Evolutionary conservation across 2,888 invertebrate genomes (phyloP), one percentile per base, ranked within the genome.

Genomic region (Nemapogon koenigi): DNA sequence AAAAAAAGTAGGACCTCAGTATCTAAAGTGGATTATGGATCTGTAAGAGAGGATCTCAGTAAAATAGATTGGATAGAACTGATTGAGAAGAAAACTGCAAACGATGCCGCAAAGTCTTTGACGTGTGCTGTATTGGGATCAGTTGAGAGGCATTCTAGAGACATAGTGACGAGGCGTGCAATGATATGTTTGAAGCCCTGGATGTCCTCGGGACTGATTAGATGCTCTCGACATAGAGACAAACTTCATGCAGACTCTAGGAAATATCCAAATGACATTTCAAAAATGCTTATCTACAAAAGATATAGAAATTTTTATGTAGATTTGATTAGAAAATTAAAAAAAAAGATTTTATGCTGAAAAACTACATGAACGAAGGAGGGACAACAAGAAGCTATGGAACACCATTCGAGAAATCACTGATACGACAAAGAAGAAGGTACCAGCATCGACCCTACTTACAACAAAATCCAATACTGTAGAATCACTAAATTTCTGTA

Each of bases 181-280:
- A n/a, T n/a, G n/a, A n/a, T n/a, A n/a, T n/a, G n/a, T n/a, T n/a
- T n/a, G n/a, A n/a, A 44, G 16, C 44, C 42, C 13, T 43, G 43
- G 45, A 43, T 45, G 35, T 43, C 45, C 2, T 41, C 43, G 1
- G 45, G 43, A 1, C 19, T 43, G 4, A 33, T 43, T 1, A 28
- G 36, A 15, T 43, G 42, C 28, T 32, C 41, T 4, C 35, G 29
- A 33, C 37, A 40, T n/a, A 38, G 40, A 26, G 44, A 45, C 26
- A 33, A 27, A 10, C 35, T 45, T 0, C 45, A 45, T 14, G 2
- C 10, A 1, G 28, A 37, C 3, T 16, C 8, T 7, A 27, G 41
- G 2, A 33, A 40, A 22, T 11, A 38, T 11, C 41, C 42, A 1
- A 11, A 33, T 11, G 36, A 41, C 25, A 10, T 26, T 15, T 6